phyloP scores from a whole-genome alignment of 64 coral and sea anemone genomes.

The Stichodactyla mertensii region DNA sequence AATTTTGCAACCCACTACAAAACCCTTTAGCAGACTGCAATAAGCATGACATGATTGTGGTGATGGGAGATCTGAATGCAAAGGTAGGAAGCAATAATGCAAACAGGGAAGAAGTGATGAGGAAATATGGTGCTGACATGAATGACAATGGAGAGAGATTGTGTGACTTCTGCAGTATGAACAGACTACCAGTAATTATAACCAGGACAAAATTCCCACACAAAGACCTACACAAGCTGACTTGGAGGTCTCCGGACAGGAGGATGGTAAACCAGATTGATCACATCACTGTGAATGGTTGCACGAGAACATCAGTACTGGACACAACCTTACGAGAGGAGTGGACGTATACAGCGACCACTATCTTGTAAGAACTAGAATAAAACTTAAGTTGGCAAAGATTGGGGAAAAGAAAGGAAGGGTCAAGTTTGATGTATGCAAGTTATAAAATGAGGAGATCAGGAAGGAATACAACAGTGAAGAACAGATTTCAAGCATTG shows the following conservation, averaged over 20 bases:
- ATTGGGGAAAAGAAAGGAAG: background rate
- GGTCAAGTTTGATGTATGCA: slow-evolving; percentile 13
- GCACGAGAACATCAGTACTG: slow-evolving; percentile 19
- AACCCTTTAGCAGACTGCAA: slow-evolving; percentile 9
- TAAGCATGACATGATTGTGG: slow-evolving; percentile 45
- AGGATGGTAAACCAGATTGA: slow-evolving; percentile 27
- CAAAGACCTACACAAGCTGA: slow-evolving; percentile 12
- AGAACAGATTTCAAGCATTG: slow-evolving; percentile 12
- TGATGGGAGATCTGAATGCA: slow-evolving; percentile 30
- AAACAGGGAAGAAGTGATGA: slow-evolving; percentile 26
- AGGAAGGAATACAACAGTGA: slow-evolving; percentile 14
- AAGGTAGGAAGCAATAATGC: slow-evolving; percentile 17
- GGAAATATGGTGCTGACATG: slow-evolving; percentile 25
- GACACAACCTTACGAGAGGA: background rate
- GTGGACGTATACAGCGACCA: slow-evolving; percentile 25
- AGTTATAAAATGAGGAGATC: slow-evolving; percentile 31
- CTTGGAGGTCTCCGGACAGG: slow-evolving; percentile 36
- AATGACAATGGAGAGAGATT: slow-evolving; percentile 36
- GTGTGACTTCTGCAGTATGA: slow-evolving; percentile 28
- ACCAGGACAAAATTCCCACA: slow-evolving; percentile 34
- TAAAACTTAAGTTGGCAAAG: slow-evolving; percentile 5
- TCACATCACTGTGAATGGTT: slow-evolving; percentile 14
- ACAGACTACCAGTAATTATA: slow-evolving; percentile 1
- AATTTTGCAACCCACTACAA: slow-evolving; percentile 45
- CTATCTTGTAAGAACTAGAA: slow-evolving; percentile 14